A percentile compares a stretch with the other conserved stretches of the same genome.
Conservation (phyloP, 1,140 invertebrate species). For the Drosophila sulfurigaster region DNA sequence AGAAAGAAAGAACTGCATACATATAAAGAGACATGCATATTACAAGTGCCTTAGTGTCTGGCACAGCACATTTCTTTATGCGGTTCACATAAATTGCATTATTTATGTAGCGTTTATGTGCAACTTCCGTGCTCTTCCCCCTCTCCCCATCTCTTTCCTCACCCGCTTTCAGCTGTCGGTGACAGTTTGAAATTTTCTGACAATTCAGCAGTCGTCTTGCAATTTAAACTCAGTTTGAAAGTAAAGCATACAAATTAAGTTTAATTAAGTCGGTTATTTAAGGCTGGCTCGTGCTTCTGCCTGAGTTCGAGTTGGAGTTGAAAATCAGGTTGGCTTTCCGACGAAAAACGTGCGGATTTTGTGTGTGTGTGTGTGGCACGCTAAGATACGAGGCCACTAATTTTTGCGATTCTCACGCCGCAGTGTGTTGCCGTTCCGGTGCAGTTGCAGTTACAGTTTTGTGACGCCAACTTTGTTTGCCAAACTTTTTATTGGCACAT, state of each 20-base stretch:
- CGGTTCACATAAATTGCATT: constrained; percentile 80
- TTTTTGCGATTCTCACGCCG: constrained; percentile 52
- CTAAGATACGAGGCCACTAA: constrained; percentile 50
- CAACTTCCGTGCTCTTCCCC: background rate
- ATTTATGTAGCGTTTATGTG: constrained; percentile 77
- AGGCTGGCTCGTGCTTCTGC: constrained; percentile 10
- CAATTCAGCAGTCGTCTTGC: constrained; percentile 45
- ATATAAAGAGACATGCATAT: constrained; percentile 64
- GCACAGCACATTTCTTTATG: constrained; percentile 75
- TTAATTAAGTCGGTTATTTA: constrained; percentile 74
- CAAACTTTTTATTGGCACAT: constrained; percentile 84
- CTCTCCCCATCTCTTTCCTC: background rate
- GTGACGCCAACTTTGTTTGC: constrained; percentile 83
- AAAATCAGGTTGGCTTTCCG: constrained; percentile 53
- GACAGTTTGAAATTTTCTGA: constrained; percentile 61
- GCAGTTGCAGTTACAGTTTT: constrained; percentile 74
- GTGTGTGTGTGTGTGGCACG: constrained; percentile 26
- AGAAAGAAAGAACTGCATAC: constrained; percentile 4
- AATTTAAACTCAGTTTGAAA: constrained; percentile 37
- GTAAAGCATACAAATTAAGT: constrained; percentile 63
- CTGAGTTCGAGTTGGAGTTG: constrained; percentile 2
- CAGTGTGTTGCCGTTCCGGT: constrained; percentile 60
- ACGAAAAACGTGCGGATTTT: constrained; percentile 37
- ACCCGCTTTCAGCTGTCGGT: constrained; percentile 21
- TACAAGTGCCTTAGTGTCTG: constrained; percentile 77